Evolutionary conservation across 2,113 vertebrate genomes (phyloP).

Genomic region (Terrapene triunguis): DNA sequence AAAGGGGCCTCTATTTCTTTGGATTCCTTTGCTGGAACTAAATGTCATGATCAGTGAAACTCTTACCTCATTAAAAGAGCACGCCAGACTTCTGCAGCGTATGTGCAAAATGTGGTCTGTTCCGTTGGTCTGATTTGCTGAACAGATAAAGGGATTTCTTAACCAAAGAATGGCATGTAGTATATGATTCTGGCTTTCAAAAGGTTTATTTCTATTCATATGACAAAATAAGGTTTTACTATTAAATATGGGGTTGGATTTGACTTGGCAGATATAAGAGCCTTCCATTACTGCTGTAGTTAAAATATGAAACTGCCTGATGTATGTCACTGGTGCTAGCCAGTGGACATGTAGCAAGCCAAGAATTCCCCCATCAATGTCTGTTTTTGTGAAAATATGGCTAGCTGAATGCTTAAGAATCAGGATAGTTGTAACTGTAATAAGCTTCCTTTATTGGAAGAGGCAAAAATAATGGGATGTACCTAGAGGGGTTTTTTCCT

Average conservation of each 20-base stretch:
- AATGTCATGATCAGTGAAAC: slow-evolving; percentile 64
- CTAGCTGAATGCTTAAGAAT: not conserved
- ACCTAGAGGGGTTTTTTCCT: not conserved
- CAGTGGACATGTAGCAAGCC: slow-evolving; percentile 31
- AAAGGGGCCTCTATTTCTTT: slow-evolving; percentile 71
- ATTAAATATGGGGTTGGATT: slow-evolving; percentile 54
- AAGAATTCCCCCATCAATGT: slow-evolving; percentile 35
- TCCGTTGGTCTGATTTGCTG: slow-evolving; percentile 50
- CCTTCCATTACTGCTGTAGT: slow-evolving; percentile 54
- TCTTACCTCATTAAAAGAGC: slow-evolving; percentile 66
- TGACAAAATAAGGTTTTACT: slow-evolving; percentile 56
- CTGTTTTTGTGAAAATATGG: slow-evolving; percentile 48
- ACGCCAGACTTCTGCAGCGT: not conserved
- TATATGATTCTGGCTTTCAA: slow-evolving; percentile 46
- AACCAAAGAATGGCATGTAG: slow-evolving; percentile 38
- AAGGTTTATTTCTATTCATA: slow-evolving; percentile 65
- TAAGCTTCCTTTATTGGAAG: not conserved
- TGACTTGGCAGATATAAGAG: slow-evolving; percentile 64
- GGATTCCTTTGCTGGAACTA: slow-evolving; percentile 66
- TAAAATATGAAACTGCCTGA: slow-evolving; percentile 52
- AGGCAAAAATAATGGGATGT: not conserved
- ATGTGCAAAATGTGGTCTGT: not conserved
- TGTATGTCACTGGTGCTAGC: slow-evolving; percentile 6
- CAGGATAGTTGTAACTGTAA: not conserved
- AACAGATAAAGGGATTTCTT: slow-evolving; percentile 54